Percentiles rank a stretch among this genome's conserved stretches.
Conservation (phyloP, 2,888 invertebrate species). For the Eupithecia vulgata region DNA sequence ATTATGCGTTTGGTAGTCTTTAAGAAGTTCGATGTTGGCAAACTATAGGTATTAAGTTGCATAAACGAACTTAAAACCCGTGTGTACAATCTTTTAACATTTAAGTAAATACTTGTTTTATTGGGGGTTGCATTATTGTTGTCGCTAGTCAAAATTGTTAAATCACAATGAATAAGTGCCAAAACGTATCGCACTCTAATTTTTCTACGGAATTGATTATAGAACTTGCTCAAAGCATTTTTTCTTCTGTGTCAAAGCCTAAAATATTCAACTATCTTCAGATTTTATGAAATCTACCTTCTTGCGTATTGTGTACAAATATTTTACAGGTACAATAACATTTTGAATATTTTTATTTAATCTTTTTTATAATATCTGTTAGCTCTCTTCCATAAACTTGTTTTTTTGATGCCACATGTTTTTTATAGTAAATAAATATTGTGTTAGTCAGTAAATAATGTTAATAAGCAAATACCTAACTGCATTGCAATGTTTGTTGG, state of each 20-base stretch:
- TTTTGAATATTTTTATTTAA: background rate
- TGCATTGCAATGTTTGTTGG: conserved; percentile 9
- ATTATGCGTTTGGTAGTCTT: background rate
- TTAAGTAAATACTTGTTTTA: conserved; percentile 16
- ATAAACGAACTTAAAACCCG: conserved; percentile 1
- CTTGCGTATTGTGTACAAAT: background rate
- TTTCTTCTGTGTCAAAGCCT: background rate
- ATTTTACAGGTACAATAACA: conserved; percentile 6
- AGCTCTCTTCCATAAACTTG: background rate
- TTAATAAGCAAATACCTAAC: background rate
- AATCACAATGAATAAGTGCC: conserved; percentile 67
- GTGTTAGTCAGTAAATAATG: background rate
- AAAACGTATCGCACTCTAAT: conserved; percentile 66
- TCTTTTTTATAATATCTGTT: background rate
- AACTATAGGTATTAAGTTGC: background rate
- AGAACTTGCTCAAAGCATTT: conserved; percentile 29
- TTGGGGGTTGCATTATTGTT: conserved; percentile 48
- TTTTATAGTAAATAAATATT: background rate
- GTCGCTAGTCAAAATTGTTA: conserved; percentile 68
- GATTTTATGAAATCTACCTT: background rate
- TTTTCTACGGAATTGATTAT: conserved; percentile 58
- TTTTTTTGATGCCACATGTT: conserved; percentile 1
- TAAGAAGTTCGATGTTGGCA: background rate
- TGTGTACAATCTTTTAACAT: background rate
- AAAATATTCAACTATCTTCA: background rate